Conservation (phyloP, 2,113 vertebrate genomes). For the Sapayoa aenigma region DNA sequence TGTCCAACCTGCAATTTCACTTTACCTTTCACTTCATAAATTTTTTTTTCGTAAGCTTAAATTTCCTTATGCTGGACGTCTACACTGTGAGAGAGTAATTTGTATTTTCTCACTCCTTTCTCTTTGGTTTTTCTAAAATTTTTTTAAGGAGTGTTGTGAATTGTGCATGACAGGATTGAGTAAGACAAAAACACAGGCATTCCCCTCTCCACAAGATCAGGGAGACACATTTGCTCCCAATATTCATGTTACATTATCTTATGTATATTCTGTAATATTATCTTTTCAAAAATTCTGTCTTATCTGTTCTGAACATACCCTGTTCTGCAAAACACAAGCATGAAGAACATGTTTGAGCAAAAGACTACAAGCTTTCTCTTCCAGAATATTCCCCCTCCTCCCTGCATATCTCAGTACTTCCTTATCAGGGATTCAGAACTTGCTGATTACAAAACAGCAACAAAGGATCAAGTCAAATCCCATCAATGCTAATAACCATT, state of each 20-base stretch:
- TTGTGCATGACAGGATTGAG: background rate
- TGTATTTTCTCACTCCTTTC: background rate
- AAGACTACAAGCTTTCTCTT: background rate
- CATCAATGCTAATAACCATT: background rate
- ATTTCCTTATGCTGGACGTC: background rate
- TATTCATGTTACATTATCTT: background rate
- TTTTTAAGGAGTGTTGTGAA: background rate
- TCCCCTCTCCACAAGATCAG: background rate
- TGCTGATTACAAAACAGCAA: background rate
- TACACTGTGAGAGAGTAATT: background rate
- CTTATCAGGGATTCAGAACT: background rate
- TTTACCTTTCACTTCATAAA: background rate
- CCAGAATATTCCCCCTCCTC: background rate
- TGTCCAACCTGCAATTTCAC: background rate
- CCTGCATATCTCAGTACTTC: background rate
- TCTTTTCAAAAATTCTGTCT: background rate
- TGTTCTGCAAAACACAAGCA: background rate
- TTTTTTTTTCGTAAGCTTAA: too few relatives aligned
- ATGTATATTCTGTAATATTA: background rate
- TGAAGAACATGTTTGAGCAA: background rate
- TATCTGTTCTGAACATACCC: background rate
- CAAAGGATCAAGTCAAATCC: background rate
- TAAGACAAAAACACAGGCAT: background rate
- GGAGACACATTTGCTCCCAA: background rate
- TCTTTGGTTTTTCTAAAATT: background rate